These are phyloP conservation scores for Podarcis siculus DNA, from an alignment of 2,797 vertebrate species.

Conservation along the genomic window DNA sequence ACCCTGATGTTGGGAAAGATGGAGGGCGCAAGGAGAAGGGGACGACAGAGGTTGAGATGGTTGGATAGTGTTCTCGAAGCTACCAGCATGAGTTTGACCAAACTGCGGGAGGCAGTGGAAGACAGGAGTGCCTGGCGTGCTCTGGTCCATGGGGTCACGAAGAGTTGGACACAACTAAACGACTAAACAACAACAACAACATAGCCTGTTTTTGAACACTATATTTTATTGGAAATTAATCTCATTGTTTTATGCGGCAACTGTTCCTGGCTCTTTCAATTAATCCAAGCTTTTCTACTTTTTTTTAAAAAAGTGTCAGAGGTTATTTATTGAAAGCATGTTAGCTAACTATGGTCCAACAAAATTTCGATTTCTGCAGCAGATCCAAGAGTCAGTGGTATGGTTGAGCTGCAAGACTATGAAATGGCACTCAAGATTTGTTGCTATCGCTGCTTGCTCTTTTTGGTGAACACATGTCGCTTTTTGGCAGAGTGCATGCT, in stretches of 20 bases:
- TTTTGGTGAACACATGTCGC: background rate
- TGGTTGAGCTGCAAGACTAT: background rate
- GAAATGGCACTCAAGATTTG: background rate
- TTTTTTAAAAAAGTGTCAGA: background rate
- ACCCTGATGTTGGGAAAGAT: no score
- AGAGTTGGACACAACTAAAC: no score
- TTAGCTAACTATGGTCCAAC: no score
- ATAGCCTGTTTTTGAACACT: background rate
- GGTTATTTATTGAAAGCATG: background rate
- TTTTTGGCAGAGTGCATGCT: constrained; percentile 9
- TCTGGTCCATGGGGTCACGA: no score
- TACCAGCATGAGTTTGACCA: no score
- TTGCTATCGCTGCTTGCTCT: background rate
- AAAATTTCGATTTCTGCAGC: background rate
- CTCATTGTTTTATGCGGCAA: background rate
- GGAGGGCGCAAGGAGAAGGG: no score
- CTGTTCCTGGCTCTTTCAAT: background rate
- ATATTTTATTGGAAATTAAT: background rate
- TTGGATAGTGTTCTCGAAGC: no score
- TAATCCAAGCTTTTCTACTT: background rate
- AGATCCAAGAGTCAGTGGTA: background rate
- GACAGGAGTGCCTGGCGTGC: no score
- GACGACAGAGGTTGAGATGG: no score
- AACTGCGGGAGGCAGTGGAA: no score
- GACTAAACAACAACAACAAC: no score